A percentile compares a stretch with the other conserved stretches of the same genome.
phyloP scores from a whole-genome alignment of 2,113 vertebrate genomes.

The Hypanus sabinus region DNA sequence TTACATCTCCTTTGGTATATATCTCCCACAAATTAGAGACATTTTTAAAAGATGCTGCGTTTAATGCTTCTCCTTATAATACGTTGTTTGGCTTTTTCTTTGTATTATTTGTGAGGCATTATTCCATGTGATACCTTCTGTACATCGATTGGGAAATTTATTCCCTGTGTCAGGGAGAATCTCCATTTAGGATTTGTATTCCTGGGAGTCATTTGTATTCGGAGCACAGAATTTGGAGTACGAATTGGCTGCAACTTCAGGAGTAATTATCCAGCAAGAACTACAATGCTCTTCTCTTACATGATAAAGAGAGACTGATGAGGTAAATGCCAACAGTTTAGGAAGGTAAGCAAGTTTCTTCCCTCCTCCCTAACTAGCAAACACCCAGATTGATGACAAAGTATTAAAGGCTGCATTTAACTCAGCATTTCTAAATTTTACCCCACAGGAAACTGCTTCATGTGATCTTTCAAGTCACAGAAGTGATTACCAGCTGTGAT shows the following conservation, averaged over 20 bases:
- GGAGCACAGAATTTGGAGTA: neutral
- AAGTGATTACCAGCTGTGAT: neutral
- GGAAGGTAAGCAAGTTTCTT: too few relatives aligned
- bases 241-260: neutral
- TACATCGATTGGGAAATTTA: neutral
- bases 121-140: neutral
- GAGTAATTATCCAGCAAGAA: neutral
- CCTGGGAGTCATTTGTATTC: neutral
- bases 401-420: neutral
- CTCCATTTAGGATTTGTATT: neutral
- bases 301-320: too few relatives aligned
- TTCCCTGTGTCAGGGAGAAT: neutral
- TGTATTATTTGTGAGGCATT: neutral
- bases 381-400: too few relatives aligned
- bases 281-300: neutral
- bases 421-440: neutral
- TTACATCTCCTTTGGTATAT: too few relatives aligned
- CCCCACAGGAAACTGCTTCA: neutral
- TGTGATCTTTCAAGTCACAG: neutral
- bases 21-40: too few relatives aligned
- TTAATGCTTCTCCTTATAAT: neutral
- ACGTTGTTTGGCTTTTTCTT: neutral
- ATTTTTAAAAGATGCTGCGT: neutral
- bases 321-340: too few relatives aligned
- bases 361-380: too few relatives aligned